Evolutionary conservation across 2,888 invertebrate species (phyloP).

Genomic region (Nomada fabriciana): DNA sequence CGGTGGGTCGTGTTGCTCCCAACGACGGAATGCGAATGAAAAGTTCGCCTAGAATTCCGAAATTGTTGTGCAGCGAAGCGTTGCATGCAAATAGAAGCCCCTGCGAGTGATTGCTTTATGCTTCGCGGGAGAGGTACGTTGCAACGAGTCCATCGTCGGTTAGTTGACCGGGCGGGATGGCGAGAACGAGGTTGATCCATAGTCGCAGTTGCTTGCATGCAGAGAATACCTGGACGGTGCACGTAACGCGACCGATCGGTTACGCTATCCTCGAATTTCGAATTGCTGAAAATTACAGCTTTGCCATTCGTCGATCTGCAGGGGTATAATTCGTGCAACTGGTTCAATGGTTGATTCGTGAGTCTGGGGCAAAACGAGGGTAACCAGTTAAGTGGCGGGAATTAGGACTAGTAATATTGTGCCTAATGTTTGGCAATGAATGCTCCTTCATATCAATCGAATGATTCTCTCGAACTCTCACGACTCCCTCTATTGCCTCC

Average conservation of each 20-base stretch:
- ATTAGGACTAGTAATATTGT: neutral
- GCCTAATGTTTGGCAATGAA: neutral
- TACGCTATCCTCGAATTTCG: neutral
- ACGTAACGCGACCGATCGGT: constrained; percentile 5
- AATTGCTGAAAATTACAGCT: neutral
- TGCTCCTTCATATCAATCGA: neutral
- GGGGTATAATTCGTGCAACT: neutral
- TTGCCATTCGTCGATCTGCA: neutral
- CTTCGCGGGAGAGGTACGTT: constrained; percentile 5
- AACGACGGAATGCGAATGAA: neutral
- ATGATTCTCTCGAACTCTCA: neutral
- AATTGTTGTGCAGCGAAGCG: neutral
- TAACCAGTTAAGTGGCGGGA: neutral
- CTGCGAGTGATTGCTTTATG: constrained; percentile 31
- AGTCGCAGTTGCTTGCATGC: neutral
- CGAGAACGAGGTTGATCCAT: neutral
- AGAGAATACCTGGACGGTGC: neutral
- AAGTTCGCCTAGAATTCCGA: constrained; percentile 15
- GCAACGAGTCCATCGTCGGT: neutral
- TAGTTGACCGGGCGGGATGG: neutral
- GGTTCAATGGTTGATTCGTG: neutral
- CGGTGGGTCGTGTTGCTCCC: neutral
- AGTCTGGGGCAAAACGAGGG: neutral
- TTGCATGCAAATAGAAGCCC: constrained; percentile 19
- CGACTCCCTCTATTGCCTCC: no score